phyloP scores from a whole-genome alignment of 2,113 vertebrate species.

The Xiphophorus couchianus region DNA sequence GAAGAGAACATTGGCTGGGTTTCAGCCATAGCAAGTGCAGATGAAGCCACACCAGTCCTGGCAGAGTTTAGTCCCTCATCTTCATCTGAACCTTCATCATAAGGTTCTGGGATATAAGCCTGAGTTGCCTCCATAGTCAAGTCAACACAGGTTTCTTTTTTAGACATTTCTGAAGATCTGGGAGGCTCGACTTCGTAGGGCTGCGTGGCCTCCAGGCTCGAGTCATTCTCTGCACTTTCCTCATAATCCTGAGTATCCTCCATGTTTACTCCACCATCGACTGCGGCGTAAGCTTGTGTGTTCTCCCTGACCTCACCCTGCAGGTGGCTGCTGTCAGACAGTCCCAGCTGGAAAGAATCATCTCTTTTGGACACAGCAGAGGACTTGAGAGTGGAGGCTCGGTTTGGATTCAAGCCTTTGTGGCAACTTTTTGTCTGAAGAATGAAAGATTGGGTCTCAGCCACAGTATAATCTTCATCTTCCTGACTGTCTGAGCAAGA shows the following conservation, averaged over 20 bases:
- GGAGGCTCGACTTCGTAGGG: conserved; percentile 26
- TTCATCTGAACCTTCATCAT: conserved; percentile 29
- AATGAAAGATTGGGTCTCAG: conserved; percentile 76
- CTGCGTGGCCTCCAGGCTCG: conserved; percentile 55
- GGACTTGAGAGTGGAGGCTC: conserved; percentile 16
- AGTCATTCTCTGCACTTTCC: conserved; percentile 31
- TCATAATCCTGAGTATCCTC: conserved; percentile 57
- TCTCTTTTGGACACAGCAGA: conserved; percentile 15
- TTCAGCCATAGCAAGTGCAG: conserved; percentile 54
- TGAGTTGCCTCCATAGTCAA: conserved; percentile 72
- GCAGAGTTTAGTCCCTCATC: conserved; percentile 9
- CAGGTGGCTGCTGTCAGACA: conserved; percentile 64
- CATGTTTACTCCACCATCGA: conserved; percentile 21
- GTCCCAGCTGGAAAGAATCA: conserved; percentile 58
- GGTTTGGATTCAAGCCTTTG: conserved; percentile 18
- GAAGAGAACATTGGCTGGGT: conserved; percentile 43
- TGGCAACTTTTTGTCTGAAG: conserved; percentile 21
- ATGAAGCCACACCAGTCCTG: conserved; percentile 33
- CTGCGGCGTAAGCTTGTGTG: conserved; percentile 49
- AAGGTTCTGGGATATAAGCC: conserved; percentile 49
- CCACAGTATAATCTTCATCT: conserved; percentile 66
- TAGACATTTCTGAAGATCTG: conserved; percentile 7
- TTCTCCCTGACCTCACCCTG: conserved; percentile 42
- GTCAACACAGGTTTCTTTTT: conserved; percentile 25
- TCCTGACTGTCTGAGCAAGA: conserved; percentile 55